These are phyloP conservation scores for Centropristis striata DNA, from an alignment of 2,113 vertebrate species.

Conservation along the genomic window DNA sequence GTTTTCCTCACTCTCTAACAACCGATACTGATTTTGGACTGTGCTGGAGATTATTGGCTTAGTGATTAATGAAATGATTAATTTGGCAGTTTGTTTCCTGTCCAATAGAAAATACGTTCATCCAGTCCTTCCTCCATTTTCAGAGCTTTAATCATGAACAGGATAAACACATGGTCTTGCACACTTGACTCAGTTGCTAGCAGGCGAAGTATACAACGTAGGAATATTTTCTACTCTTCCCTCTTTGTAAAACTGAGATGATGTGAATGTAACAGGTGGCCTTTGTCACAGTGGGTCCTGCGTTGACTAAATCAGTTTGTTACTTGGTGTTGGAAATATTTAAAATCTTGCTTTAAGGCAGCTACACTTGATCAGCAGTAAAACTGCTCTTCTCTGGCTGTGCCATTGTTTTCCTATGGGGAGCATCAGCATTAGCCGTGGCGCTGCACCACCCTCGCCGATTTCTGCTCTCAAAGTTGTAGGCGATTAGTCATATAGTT, in stretches of 20 bases:
- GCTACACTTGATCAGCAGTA: no score
- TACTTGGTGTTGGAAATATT: no score
- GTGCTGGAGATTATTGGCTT: background rate
- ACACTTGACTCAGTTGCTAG: no score
- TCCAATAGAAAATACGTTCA: background rate
- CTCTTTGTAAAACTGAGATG: background rate
- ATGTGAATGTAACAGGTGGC: background rate
- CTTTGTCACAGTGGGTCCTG: background rate
- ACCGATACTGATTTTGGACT: background rate
- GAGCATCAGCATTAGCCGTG: no score
- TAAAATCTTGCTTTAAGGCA: no score
- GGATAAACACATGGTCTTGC: background rate
- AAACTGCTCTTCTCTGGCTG: no score
- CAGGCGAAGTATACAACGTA: background rate
- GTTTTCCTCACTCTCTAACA: slow-evolving; percentile 24
- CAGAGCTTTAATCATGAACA: background rate
- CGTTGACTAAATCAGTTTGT: background rate
- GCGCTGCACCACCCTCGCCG: no score
- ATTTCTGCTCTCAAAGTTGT: no score
- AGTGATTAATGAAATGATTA: slow-evolving; percentile 30
- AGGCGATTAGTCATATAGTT: no score
- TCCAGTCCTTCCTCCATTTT: background rate
- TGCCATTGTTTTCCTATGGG: no score
- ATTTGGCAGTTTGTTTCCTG: background rate
- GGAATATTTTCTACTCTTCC: background rate